Percentiles rank a stretch among this genome's conserved stretches.
These are phyloP conservation scores for Barypeithes pellucidus DNA, from an alignment of 2,888 invertebrate genomes.

Conservation along the genomic window DNA sequence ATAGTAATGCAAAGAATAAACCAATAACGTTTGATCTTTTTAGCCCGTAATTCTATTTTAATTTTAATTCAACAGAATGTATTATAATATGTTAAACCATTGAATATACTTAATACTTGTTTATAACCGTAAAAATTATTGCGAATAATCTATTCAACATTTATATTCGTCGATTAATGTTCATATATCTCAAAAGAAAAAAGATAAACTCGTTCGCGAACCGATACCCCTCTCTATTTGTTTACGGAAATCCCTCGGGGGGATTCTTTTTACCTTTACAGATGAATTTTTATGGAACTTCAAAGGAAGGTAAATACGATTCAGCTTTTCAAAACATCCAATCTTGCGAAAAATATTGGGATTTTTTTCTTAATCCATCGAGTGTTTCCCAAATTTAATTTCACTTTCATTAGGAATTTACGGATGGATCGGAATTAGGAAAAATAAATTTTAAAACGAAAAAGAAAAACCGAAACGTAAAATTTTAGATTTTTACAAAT, in stretches of 20 bases:
- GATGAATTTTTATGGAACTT: conserved; percentile 17
- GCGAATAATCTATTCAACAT: neutral
- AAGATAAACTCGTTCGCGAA: conserved; percentile 9
- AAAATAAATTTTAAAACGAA: too few species aligned
- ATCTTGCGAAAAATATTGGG: conserved; percentile 15
- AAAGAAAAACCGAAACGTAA: too few species aligned
- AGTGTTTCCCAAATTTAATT: neutral
- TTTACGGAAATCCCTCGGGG: conserved; percentile 7
- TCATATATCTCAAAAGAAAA: conserved; percentile 8
- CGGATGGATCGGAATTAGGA: too few species aligned
- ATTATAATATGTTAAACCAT: too few species aligned
- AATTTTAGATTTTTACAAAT: too few species aligned
- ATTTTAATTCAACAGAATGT: too few species aligned
- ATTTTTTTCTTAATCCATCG: conserved; percentile 7
- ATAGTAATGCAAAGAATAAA: too few species aligned
- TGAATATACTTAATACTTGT: too few species aligned
- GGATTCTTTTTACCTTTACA: conserved; percentile 20
- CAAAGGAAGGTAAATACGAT: conserved; percentile 13
- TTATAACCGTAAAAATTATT: neutral
- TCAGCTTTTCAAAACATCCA: conserved; percentile 15
- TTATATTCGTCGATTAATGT: conserved; percentile 2
- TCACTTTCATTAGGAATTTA: neutral
- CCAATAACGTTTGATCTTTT: too few species aligned
- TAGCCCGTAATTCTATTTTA: too few species aligned
- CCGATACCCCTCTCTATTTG: conserved; percentile 17